Base-by-base conservation (phyloP, 2,113 vertebrate genomes). In the Mastomys natalensis region DNA sequence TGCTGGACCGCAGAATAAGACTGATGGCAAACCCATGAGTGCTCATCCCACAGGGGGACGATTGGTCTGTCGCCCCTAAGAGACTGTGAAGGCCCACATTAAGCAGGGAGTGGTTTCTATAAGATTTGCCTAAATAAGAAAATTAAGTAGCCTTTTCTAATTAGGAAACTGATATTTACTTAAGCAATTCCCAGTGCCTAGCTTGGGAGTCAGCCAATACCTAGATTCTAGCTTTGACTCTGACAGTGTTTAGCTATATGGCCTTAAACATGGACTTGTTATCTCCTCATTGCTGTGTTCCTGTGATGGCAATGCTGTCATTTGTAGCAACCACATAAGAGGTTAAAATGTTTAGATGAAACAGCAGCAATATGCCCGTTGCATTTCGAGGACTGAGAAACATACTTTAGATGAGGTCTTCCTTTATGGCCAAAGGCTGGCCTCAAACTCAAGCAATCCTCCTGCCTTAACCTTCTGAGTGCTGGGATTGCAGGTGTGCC, bases 71-170 rank as follows among this genome's bases (percentile, higher is more conserved):
- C 81, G 17, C 21, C 72, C 29, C 40, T 31, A 26, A 31, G 26
- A 9, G 40, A n/a, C 43, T 17, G 43, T 68, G 45, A 77, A 88
- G 68, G 43, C 34, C 34, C 17, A 7, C 6, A 2, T 24, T 86
- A 48, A 45, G n/a, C 21, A 51, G 26, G 73, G 45, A 15, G n/a
- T 80, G 43, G 26, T 85, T 94, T 64, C 73, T 80, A 7, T 11
- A 91, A 29, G 62, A 87, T 26, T 51, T 73, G 53, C 72, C 68
- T 55, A 60, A 94, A 72, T 37, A 45, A 88, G 89, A 91, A 64
- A 80, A 90, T 77, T 72, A 84, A 85, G 21, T 48, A 48, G 70
- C 19, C n/a, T 73, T 97, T 89, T 68, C n/a, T 34, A 81, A 78
- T 40, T 58, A 80, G 34, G 68, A 84, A 92, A 78, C 5, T 31